These are phyloP conservation scores for Oasisia sp. DNA, from an alignment of 2,888 invertebrate species.

Conservation along the genomic window DNA sequence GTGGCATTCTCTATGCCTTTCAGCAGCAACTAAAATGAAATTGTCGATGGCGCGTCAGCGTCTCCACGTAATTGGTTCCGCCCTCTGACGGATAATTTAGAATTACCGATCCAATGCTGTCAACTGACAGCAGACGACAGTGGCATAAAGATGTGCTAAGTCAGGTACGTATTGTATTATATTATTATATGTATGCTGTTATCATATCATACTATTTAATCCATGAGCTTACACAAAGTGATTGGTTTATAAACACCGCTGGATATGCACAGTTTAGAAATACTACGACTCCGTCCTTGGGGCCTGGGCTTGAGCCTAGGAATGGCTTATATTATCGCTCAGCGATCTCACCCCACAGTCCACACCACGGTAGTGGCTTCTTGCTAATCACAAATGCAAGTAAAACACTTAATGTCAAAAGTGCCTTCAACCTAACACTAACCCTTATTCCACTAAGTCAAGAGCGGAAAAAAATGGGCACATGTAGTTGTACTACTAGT, in stretches of 20 bases:
- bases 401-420: no score
- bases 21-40: background rate
- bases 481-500: no score
- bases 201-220: background rate
- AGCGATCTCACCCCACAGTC: no score
- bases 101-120: background rate
- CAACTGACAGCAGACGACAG: background rate
- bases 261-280: background rate
- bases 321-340: no score
- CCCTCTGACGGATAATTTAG: background rate
- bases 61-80: background rate
- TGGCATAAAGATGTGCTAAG: background rate
- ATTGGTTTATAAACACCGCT: background rate
- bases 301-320: no score
- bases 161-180: background rate
- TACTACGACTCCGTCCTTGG: background rate
- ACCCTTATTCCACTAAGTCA: no score
- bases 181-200: background rate
- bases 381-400: no score
- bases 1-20: background rate
- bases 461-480: no score
- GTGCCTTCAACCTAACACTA: no score
- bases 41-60: background rate
- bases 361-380: no score
- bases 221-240: background rate